These are phyloP conservation scores for Dorcus parallelipipedus DNA, from an alignment of 2,888 invertebrate genomes.

Conservation along the genomic window DNA sequence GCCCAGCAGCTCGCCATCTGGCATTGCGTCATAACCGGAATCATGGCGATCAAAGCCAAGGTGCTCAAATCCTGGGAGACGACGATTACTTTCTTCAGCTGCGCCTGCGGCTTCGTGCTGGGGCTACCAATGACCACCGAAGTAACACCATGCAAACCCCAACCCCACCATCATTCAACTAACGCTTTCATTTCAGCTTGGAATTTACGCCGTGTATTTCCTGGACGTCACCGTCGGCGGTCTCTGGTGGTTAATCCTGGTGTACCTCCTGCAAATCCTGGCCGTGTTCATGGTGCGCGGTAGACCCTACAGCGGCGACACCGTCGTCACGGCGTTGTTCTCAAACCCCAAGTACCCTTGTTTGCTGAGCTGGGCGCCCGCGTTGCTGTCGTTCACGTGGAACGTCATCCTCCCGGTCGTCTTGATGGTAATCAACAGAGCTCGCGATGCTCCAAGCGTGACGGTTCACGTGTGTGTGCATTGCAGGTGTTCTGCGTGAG, in stretches of 20 bases:
- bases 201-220: constrained; percentile 79
- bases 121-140: constrained; percentile 87
- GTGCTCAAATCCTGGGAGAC: constrained; percentile 75
- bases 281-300: constrained; percentile 87
- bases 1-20: constrained; percentile 87
- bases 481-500: constrained; percentile 61
- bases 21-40: constrained; percentile 85
- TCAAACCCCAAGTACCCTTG: constrained; percentile 51
- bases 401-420: constrained; percentile 81
- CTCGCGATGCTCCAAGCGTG: too few species aligned
- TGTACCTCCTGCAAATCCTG: constrained; percentile 72
- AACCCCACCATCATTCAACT: background rate
- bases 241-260: constrained; percentile 81
- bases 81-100: constrained; percentile 78
- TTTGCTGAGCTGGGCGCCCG: constrained; percentile 59
- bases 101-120: constrained; percentile 75
- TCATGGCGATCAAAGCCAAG: constrained; percentile 74
- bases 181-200: constrained; percentile 55
- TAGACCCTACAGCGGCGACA: constrained; percentile 79
- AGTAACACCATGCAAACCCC: constrained; percentile 51
- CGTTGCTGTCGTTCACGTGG: constrained; percentile 80
- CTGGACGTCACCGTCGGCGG: constrained; percentile 81
- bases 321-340: constrained; percentile 61
- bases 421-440: constrained; percentile 58
- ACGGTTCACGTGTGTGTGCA: too few species aligned